A percentile compares a stretch with the other conserved stretches of the same genome.
Evolutionary conservation across 2,888 invertebrate species (phyloP).

Genomic region (Epirrhoe tristata): DNA sequence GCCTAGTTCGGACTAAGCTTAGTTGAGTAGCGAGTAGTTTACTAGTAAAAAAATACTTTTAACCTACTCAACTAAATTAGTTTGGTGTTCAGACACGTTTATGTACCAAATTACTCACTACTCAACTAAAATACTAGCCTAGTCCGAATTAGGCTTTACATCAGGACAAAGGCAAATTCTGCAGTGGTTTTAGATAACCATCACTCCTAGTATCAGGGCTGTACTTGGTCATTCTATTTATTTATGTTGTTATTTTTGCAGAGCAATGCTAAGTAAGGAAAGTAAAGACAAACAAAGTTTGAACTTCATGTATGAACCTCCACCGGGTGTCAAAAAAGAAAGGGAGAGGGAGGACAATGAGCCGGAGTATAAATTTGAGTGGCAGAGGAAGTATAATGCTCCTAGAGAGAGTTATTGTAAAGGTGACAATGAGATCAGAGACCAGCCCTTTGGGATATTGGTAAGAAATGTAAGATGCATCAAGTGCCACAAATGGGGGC

Average conservation of each 20-base stretch:
- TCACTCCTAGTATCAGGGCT: no score
- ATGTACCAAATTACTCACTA: no score
- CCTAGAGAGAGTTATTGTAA: constrained; percentile 99
- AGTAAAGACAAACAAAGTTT: constrained; percentile 99
- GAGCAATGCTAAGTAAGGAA: constrained; percentile 98
- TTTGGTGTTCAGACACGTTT: no score
- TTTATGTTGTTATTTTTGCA: constrained; percentile 60
- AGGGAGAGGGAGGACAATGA: constrained; percentile 96
- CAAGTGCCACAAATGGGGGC: constrained; percentile 99
- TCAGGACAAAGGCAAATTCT: no score
- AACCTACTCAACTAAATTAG: no score
- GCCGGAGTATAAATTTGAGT: constrained; percentile 99
- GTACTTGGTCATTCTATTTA: not conserved
- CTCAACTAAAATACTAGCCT: no score
- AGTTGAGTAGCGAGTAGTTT: no score
- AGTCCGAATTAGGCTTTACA: no score
- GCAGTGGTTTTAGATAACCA: no score
- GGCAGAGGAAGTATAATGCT: constrained; percentile 99
- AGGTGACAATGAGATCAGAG: constrained; percentile 98
- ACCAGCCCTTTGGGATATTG: constrained; percentile 99
- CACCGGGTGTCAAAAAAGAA: constrained; percentile 97
- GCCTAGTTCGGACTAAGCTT: no score
- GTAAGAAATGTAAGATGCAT: constrained; percentile 99
- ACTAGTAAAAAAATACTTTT: no score
- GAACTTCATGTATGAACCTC: constrained; percentile 99